Conservation (phyloP, 2,888 invertebrate species). For the Drosophila suboccidentalis region DNA sequence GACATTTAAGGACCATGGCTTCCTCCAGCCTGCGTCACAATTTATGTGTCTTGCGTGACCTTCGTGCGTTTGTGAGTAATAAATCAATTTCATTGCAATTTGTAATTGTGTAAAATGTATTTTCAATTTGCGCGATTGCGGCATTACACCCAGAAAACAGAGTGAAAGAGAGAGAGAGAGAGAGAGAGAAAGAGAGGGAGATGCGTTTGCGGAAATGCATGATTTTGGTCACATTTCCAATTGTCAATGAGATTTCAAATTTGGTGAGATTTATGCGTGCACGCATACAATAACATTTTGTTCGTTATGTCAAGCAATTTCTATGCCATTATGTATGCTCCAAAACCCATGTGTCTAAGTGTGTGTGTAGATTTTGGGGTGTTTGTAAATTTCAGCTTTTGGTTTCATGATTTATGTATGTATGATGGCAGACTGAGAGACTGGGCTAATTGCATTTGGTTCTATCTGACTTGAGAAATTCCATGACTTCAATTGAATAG, state of each 20-base stretch:
- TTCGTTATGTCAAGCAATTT: slow-evolving; percentile 57
- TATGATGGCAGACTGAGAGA: slow-evolving; percentile 26
- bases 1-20: slow-evolving; percentile 35
- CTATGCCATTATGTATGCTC: slow-evolving; percentile 65
- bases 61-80: slow-evolving; percentile 75
- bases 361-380: slow-evolving; percentile 16
- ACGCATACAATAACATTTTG: slow-evolving; percentile 59
- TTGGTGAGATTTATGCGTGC: slow-evolving; percentile 70
- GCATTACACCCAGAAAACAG: slow-evolving; percentile 17
- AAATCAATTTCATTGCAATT: slow-evolving; percentile 80
- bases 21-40: slow-evolving; percentile 52
- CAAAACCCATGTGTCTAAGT: slow-evolving; percentile 12
- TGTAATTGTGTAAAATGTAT: slow-evolving; percentile 80
- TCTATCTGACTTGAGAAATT: slow-evolving; percentile 47
- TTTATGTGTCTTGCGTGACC: slow-evolving; percentile 78
- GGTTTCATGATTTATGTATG: slow-evolving; percentile 69
- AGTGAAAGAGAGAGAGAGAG: background rate
- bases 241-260: slow-evolving; percentile 80
- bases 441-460: slow-evolving; percentile 69
- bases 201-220: slow-evolving; percentile 69
- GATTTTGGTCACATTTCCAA: slow-evolving; percentile 80
- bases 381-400: slow-evolving; percentile 65
- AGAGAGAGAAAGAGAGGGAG: background rate
- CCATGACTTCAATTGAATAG: slow-evolving; percentile 39
- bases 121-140: slow-evolving; percentile 68